These are phyloP conservation scores for Cygnus atratus DNA, from an alignment of 2,113 vertebrate genomes.

Conservation along the genomic window DNA sequence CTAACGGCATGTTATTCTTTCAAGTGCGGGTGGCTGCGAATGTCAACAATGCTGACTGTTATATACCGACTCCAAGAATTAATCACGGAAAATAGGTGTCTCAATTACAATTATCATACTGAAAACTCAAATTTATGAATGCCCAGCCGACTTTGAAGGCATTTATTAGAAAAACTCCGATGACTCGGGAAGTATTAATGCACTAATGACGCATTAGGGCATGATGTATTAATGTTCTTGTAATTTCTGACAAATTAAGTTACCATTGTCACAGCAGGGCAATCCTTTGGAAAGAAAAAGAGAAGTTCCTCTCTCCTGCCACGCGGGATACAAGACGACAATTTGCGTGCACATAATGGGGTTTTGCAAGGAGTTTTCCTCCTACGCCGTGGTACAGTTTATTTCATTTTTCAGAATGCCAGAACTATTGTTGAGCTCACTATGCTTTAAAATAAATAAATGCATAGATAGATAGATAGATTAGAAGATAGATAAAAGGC, in stretches of 20 bases:
- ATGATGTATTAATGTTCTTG: conserved; percentile 50
- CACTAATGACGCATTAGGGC: conserved; percentile 24
- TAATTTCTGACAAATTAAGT: conserved; percentile 63
- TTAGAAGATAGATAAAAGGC: not conserved
- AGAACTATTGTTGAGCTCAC: not conserved
- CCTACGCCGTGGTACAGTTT: not conserved
- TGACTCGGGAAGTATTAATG: conserved; percentile 21
- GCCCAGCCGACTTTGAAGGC: conserved; percentile 30
- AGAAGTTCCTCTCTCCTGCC: not conserved
- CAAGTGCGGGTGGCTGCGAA: not conserved
- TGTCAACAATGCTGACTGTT: conserved; percentile 61
- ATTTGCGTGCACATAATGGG: not conserved
- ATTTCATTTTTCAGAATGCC: not conserved
- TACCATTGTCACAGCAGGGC: conserved; percentile 27
- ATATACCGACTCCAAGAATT: conserved; percentile 9
- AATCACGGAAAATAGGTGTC: conserved; percentile 35
- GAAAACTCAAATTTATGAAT: conserved; percentile 59
- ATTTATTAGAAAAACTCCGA: conserved; percentile 31
- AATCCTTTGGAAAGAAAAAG: not conserved
- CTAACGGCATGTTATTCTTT: not conserved
- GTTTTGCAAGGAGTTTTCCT: not conserved
- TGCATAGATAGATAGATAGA: not conserved
- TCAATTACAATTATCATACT: conserved; percentile 17
- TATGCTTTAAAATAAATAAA: not conserved
- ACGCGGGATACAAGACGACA: not conserved